These are phyloP conservation scores for Enteromius mattozi DNA, from an alignment of 2,797 vertebrate species.

Conservation along the genomic window DNA sequence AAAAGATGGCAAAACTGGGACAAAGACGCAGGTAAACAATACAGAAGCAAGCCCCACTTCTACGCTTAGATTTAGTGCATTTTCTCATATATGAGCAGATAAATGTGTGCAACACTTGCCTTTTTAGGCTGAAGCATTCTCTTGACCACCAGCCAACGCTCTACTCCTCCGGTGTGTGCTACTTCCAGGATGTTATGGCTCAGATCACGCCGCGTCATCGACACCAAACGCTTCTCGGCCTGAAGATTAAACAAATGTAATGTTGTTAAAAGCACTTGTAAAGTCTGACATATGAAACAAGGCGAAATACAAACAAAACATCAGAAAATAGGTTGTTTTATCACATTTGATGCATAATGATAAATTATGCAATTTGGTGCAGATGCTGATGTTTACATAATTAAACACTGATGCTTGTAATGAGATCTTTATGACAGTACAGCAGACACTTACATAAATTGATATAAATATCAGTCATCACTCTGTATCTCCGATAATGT, in stretches of 20 bases:
- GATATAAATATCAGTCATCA: not conserved
- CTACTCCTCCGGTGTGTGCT: conserved; percentile 75
- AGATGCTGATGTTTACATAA: not conserved
- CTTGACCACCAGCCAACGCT: conserved; percentile 83
- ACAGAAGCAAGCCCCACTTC: not conserved
- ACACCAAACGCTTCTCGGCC: conserved; percentile 73
- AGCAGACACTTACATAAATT: not conserved
- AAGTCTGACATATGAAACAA: not conserved
- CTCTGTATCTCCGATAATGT: not conserved
- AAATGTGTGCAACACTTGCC: conserved; percentile 61
- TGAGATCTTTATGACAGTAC: not conserved
- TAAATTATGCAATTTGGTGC: not conserved
- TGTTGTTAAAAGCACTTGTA: not conserved
- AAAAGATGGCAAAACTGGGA: conserved; percentile 29
- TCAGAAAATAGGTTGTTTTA: not conserved
- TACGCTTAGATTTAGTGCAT: not conserved
- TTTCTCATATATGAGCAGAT: not conserved
- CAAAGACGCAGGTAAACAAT: conserved; percentile 11
- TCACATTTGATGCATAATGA: too few species aligned
- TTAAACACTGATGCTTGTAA: not conserved
- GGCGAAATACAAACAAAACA: not conserved
- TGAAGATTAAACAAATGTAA: conserved; percentile 54
- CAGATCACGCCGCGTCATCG: conserved; percentile 80
- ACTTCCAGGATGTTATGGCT: conserved; percentile 79
- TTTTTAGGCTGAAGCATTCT: conserved; percentile 73